A percentile compares a stretch with the other conserved stretches of the same genome.
Conservation (phyloP, 2,888 invertebrate species). For the Lasius fuliginosus region DNA sequence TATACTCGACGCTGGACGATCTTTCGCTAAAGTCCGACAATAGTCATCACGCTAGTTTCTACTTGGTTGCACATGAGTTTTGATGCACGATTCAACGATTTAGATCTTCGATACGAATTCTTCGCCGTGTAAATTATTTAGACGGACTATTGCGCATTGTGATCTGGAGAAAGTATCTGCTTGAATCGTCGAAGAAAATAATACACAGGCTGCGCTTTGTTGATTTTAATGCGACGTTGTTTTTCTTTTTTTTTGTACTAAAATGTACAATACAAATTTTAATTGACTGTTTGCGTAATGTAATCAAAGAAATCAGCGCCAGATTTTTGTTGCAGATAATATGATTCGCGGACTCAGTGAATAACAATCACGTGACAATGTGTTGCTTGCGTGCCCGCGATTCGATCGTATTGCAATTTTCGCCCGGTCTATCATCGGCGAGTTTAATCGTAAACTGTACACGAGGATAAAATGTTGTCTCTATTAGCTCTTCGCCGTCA, state of each 20-base stretch:
- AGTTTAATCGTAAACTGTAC: constrained; percentile 67
- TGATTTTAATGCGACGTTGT: neutral
- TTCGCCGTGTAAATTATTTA: neutral
- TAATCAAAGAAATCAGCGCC: constrained; percentile 21
- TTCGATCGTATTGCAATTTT: constrained; percentile 67
- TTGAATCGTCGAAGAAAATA: neutral
- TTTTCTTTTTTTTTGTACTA: neutral
- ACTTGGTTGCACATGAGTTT: neutral
- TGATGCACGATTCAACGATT: neutral
- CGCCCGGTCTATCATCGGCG: constrained; percentile 56
- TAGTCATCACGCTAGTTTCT: constrained; percentile 12
- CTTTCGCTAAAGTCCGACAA: neutral
- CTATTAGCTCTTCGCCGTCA: constrained; percentile 55
- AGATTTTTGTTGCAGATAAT: constrained; percentile 66
- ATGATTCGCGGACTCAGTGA: constrained; percentile 62
- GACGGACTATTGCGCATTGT: neutral
- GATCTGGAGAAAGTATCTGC: neutral
- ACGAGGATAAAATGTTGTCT: constrained; percentile 44
- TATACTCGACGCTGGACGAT: neutral
- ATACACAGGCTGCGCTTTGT: no score
- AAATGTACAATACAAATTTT: neutral
- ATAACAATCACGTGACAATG: constrained; percentile 75
- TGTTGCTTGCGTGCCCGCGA: constrained; percentile 67
- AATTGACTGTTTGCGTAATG: neutral
- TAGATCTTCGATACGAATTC: constrained; percentile 2